phyloP scores from a whole-genome alignment of 37 sponge, comb jelly and placozoan species.

The Halisarca cf. caerulea region DNA sequence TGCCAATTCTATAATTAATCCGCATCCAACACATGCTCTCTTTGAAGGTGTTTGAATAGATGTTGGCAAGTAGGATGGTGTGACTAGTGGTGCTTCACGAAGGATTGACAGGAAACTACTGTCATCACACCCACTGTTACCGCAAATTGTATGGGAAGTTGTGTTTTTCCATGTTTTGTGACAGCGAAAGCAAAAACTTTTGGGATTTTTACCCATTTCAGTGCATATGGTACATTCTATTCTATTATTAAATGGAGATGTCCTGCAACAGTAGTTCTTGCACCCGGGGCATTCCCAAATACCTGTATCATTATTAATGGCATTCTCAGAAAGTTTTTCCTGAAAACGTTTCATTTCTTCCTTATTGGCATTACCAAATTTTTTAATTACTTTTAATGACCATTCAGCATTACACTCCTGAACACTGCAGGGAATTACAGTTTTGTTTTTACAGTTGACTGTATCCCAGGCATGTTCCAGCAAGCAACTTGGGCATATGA shows the following conservation, averaged over 20 bases:
- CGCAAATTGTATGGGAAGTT: slow-evolving; percentile 9
- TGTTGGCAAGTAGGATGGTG: background rate
- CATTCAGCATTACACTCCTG: slow-evolving; percentile 32
- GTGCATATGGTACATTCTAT: slow-evolving; percentile 46
- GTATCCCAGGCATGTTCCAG: slow-evolving; percentile 31
- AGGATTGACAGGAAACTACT: slow-evolving; percentile 15
- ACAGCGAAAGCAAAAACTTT: slow-evolving; percentile 50
- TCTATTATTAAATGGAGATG: background rate
- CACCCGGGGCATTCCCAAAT: slow-evolving; percentile 59
- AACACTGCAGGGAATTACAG: slow-evolving; percentile 15
- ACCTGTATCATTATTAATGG: slow-evolving; percentile 16
- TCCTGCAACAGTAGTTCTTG: slow-evolving; percentile 30
- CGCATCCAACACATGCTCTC: slow-evolving; percentile 55
- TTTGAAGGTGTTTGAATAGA: slow-evolving; percentile 41
- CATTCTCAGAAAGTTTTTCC: slow-evolving; percentile 35
- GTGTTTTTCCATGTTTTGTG: slow-evolving; percentile 42
- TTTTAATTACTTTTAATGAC: slow-evolving; percentile 26
- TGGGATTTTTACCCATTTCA: slow-evolving; percentile 11
- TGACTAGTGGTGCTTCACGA: slow-evolving; percentile 31
- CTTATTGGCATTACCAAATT: slow-evolving; percentile 18
- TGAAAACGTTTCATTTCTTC: slow-evolving; percentile 26
- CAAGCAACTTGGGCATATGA: slow-evolving; percentile 15
- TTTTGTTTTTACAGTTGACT: slow-evolving; percentile 20
- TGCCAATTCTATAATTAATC: slow-evolving; percentile 43
- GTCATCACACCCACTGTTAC: slow-evolving; percentile 42